A percentile compares a stretch with the other conserved stretches of the same genome.
phyloP scores from a whole-genome alignment of 2,888 invertebrate species.

The Erebia palarica region DNA sequence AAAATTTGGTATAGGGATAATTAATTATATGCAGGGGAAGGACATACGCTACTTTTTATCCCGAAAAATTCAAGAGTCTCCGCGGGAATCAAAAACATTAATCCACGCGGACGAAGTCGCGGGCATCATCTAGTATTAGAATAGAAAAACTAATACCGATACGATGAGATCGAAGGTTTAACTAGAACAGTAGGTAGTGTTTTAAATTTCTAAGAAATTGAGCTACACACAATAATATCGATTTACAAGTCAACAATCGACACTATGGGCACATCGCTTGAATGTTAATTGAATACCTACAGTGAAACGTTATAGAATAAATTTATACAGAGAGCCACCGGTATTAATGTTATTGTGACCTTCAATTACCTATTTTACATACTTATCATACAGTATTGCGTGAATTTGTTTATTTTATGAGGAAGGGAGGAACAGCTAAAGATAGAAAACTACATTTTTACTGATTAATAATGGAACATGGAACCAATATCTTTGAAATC shows the following conservation, averaged over 20 bases:
- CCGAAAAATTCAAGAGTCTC: no score
- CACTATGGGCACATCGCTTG: not conserved
- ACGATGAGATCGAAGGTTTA: no score
- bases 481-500: no score
- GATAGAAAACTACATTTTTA: not conserved
- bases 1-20: no score
- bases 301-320: conserved; percentile 11
- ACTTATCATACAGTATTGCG: not conserved
- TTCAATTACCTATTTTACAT: conserved; percentile 1
- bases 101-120: no score
- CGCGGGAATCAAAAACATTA: no score
- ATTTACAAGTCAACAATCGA: conserved; percentile 8
- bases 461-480: not conserved
- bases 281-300: conserved; percentile 1
- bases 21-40: no score
- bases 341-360: conserved; percentile 6
- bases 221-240: conserved; percentile 5
- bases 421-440: not conserved
- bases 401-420: not conserved
- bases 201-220: conserved; percentile 9
- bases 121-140: no score
- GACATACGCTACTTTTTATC: no score
- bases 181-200: not conserved
- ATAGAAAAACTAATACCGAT: no score
- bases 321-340: conserved; percentile 3